These are phyloP conservation scores for Bombus vancouverensis DNA, from an alignment of 1,140 invertebrate genomes.

Conservation along the genomic window DNA sequence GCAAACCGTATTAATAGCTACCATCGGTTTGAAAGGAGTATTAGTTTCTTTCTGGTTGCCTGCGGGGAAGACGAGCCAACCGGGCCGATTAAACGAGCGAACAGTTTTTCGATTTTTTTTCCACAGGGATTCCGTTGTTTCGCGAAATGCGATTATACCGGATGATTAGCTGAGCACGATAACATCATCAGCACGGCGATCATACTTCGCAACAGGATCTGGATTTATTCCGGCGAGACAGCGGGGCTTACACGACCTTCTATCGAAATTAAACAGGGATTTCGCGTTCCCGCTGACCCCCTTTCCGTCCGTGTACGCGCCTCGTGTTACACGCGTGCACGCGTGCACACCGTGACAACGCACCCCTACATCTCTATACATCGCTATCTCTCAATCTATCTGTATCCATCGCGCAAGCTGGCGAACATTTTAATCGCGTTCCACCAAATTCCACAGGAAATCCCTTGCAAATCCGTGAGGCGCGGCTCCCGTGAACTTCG, in stretches of 20 bases:
- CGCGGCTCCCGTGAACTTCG: neutral
- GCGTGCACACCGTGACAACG: constrained; percentile 30
- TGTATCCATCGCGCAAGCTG: constrained; percentile 20
- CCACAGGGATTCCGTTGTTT: neutral
- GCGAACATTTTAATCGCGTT: constrained; percentile 63
- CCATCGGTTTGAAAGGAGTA: neutral
- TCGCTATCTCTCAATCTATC: neutral
- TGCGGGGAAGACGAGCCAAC: neutral
- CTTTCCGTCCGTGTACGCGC: constrained; percentile 30
- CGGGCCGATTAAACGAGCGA: neutral
- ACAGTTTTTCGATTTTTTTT: constrained; percentile 22
- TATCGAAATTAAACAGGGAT: constrained; percentile 65
- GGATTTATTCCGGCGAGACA: constrained; percentile 64
- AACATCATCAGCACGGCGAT: constrained; percentile 48
- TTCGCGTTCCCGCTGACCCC: constrained; percentile 54
- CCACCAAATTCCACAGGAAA: constrained; percentile 46
- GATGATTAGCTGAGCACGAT: constrained; percentile 46
- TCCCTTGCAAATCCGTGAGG: constrained; percentile 54
- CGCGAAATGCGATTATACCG: constrained; percentile 52
- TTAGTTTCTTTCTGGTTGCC: neutral
- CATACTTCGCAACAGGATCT: constrained; percentile 58
- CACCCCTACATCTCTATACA: neutral
- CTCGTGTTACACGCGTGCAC: constrained; percentile 27
- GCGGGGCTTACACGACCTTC: constrained; percentile 57
- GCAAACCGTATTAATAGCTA: neutral